Percentiles rank a stretch among this genome's conserved stretches.
phyloP scores from a whole-genome alignment of 2,797 vertebrate species.

The Allobates femoralis region DNA sequence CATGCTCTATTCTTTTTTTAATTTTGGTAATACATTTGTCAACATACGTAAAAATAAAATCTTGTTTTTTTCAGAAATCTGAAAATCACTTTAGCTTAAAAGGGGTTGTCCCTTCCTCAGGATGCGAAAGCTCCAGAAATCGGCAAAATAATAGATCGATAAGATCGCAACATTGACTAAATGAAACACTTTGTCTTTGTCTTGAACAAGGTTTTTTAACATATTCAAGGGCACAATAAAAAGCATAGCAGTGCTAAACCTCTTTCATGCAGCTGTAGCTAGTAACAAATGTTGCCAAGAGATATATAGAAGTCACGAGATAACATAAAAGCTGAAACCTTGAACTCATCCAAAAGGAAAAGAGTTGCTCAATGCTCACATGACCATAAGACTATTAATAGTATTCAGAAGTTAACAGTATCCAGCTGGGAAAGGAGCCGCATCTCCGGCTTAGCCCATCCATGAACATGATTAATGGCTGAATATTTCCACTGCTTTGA shows the following conservation, averaged over 20 bases:
- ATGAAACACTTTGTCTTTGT: background rate
- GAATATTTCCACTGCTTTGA: slow-evolving; percentile 55
- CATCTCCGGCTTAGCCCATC: slow-evolving; percentile 27
- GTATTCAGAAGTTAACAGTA: slow-evolving; percentile 42
- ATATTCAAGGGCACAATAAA: too few relatives aligned
- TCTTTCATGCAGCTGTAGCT: background rate
- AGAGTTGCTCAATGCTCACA: slow-evolving; percentile 22
- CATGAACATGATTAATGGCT: slow-evolving; percentile 44
- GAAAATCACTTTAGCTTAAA: too few relatives aligned
- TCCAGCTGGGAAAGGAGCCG: slow-evolving; percentile 39
- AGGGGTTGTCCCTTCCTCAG: too few relatives aligned
- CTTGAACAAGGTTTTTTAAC: too few relatives aligned
- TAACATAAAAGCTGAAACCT: background rate
- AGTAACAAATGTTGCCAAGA: slow-evolving; percentile 1
- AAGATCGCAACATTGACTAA: too few relatives aligned
- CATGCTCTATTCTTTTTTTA: too few relatives aligned
- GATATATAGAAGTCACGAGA: slow-evolving; percentile 26
- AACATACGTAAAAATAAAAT: too few relatives aligned
- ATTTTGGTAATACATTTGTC: too few relatives aligned
- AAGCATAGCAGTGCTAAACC: background rate
- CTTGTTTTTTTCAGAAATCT: too few relatives aligned
- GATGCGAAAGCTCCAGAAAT: too few relatives aligned
- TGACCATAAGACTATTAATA: slow-evolving; percentile 56
- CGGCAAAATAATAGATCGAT: too few relatives aligned
- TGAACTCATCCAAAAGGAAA: slow-evolving; percentile 33